Conservation (phyloP, 2,888 invertebrate genomes). For the Esperia sulphurella region DNA sequence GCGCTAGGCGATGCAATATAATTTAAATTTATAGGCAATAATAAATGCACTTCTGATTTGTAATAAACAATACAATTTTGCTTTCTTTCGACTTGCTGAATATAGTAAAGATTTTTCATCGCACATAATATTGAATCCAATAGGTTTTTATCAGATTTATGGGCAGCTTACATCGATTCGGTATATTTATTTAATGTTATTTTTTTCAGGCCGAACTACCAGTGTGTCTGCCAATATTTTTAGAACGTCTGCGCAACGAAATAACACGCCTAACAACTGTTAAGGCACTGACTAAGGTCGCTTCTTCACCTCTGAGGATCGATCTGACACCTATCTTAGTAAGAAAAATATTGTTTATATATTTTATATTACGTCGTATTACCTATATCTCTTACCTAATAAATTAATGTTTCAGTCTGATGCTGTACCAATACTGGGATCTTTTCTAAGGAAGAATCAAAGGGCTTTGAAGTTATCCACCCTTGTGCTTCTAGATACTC, state of each 20-base stretch:
- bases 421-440: conserved; percentile 93
- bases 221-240: conserved; percentile 94
- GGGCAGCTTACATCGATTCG: no score
- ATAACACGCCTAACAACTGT: conserved; percentile 98
- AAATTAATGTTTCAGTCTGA: conserved; percentile 81
- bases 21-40: no score
- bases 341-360: conserved; percentile 31
- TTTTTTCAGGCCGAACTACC: conserved; percentile 82
- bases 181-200: neutral
- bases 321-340: conserved; percentile 90
- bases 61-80: no score
- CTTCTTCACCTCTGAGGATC: conserved; percentile 92
- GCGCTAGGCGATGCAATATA: no score
- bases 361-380: neutral
- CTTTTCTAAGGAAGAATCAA: conserved; percentile 97
- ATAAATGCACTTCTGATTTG: no score
- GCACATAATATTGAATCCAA: no score
- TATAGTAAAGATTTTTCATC: no score
- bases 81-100: no score
- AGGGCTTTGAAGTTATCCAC: conserved; percentile 95
- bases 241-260: conserved; percentile 97
- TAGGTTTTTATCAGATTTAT: no score
- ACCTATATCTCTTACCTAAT: neutral
- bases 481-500: conserved; percentile 91
- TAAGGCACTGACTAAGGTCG: conserved; percentile 96